phyloP scores from a whole-genome alignment of 2,797 vertebrate species.

The Novumbra hubbsi region DNA sequence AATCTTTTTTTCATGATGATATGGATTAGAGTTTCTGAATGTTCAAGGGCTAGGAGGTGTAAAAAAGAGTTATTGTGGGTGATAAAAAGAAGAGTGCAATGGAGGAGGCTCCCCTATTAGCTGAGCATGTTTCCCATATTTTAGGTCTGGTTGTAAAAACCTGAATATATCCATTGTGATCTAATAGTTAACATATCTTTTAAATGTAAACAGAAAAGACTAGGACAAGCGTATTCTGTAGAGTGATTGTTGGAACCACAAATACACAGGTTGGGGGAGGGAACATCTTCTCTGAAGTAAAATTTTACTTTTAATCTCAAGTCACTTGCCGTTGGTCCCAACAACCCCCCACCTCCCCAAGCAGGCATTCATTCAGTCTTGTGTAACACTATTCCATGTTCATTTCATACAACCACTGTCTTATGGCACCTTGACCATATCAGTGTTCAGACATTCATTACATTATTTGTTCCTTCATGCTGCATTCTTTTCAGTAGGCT shows the following conservation, averaged over 20 bases:
- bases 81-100: not conserved
- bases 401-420: conserved; percentile 46
- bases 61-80: not conserved
- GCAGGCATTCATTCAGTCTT: conserved; percentile 27
- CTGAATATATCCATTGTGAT: too few species aligned
- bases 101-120: not conserved
- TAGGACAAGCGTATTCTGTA: too few species aligned
- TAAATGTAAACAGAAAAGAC: too few species aligned
- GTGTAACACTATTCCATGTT: conserved; percentile 33
- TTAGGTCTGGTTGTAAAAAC: too few species aligned
- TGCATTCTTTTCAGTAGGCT: too few species aligned
- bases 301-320: not conserved
- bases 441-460: too few species aligned
- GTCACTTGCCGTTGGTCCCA: not conserved
- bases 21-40: not conserved
- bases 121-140: too few species aligned
- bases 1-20: not conserved
- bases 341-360: not conserved
- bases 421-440: too few species aligned
- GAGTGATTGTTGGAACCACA: too few species aligned
- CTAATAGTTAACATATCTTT: too few species aligned
- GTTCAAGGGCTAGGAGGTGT: not conserved
- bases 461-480: too few species aligned
- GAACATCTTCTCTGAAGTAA: not conserved
- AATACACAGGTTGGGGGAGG: not conserved